These are phyloP conservation scores for Orcinus orca DNA, from an alignment of 2,113 vertebrate genomes.

Conservation along the genomic window DNA sequence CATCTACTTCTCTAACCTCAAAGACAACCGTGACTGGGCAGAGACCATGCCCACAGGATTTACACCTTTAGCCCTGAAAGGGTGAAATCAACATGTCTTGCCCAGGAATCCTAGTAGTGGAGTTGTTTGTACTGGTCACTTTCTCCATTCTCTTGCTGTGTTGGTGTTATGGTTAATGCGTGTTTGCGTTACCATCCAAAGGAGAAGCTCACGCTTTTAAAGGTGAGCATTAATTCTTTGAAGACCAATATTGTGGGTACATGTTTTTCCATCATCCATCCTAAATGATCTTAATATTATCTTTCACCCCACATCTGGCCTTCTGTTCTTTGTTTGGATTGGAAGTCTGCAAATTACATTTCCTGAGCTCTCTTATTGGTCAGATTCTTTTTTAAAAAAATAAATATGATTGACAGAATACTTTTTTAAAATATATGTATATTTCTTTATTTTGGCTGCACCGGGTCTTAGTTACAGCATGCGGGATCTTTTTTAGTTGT, in stretches of 20 bases:
- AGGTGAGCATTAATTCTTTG: neutral
- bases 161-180: neutral
- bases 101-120: neutral
- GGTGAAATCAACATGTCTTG: neutral
- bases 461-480: fast-evolving
- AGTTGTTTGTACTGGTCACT: neutral
- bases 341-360: neutral
- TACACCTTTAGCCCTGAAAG: neutral
- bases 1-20: neutral
- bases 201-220: neutral
- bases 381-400: neutral
- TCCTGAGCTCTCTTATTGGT: neutral
- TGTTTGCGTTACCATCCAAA: neutral
- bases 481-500: too few species aligned
- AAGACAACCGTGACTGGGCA: fast-evolving
- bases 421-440: too few species aligned
- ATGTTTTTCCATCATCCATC: neutral
- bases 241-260: neutral
- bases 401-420: too few species aligned
- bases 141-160: neutral
- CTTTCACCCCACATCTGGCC: neutral
- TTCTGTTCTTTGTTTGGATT: neutral
- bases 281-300: neutral
- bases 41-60: neutral
- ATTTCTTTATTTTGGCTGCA: too few species aligned